Evolutionary conservation across 2,888 invertebrate species (phyloP), one percentile per base, ranked within the genome.

Genomic region (Lasiommata megera): DNA sequence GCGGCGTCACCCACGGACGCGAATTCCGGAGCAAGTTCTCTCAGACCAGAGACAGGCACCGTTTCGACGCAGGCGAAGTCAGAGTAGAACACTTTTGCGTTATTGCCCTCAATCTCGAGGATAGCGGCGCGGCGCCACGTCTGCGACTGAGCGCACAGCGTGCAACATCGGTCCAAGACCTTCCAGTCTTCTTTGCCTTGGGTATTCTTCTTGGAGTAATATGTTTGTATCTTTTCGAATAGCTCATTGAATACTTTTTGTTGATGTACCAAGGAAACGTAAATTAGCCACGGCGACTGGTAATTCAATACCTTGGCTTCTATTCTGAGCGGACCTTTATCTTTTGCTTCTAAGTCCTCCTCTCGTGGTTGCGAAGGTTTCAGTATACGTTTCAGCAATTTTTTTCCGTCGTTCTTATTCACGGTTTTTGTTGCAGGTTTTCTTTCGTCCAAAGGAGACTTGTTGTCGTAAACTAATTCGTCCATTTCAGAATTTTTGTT

Each of bases 71-170:
- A 82, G 0, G 93, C 94, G 62, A 93, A 92, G 71, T 97, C 97
- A 12, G 93, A 91, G 40, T 95, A 89, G 61, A 93, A 93, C 0
- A 96, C 92, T 61, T 86, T 84, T 1, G 81, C 85, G 9, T 77
- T 74, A 0, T 82, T 77, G 0, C 79, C 76, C 5, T 80, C 73
- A 0, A 92, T 50, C 53, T 88, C 79, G 0, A 89, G 72, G 1
- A 90, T 68, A 14, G 93, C 84, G 31, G 92, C 84, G 3, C 97
- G 92, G 63, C 93, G 94, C 93, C 94, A 96, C 31, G 89, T 84
- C 37, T 92, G 89, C 11, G 92, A 92, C 11, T 85, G 82, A 0
- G 69, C 61, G 56, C 91, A 84, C 1, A 85, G 61, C 0, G 91
- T 75, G 63, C 84, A 91, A 66, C 93, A 93, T 54, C 77, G 76